Evolutionary conservation across 1,140 invertebrate species (phyloP), one percentile per base, ranked within the genome.

Genomic region (Tetramorium parvispinum): DNA sequence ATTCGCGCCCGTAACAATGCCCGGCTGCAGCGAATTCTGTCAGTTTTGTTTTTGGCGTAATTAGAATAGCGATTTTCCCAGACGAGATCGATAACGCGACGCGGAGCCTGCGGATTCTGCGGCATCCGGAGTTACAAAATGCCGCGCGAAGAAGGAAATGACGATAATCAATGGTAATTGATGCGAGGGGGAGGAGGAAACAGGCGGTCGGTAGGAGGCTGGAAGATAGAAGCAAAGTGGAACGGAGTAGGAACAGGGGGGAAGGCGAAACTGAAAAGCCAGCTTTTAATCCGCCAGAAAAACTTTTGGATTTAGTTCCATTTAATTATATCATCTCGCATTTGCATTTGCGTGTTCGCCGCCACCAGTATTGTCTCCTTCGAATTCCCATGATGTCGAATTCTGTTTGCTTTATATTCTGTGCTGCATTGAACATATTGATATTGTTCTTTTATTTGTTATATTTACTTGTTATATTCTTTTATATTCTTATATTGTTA

Each of bases 151-250:
- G 46, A 78, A 51, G 71, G 87, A 78, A 83, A 89, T 73, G 76
- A 59, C 73, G 51, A 71, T 86, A 89, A 78, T 88, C 83, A 86
- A 89, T 89, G 87, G 83, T 88, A 88, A 89, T 89, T 88, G 73
- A 89, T 86, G 82, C 82, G 49, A 77, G 27, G 66, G 59, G 49
- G 2, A 46, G 11, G 37, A 46, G n/a, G 18, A 65, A 43, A 57
- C 68, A 75, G 53, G 49, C 43, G 32, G 49, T 49, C 16, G 66
- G 51, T 32, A 66, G 68, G 51, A 75, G 78, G 68, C 46, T 70
- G 40, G 43, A 61, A 83, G 79, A 61, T 55, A 18, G 51, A 24
- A 63, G 51, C 53, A 86, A 82, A 77, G 21, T 81, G 76, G 63
- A 77, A 88, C 43, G 55, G 61, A 70, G 66, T 55, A 32, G 24